Percentiles rank a stretch among this genome's conserved stretches.
Evolutionary conservation across 2,888 invertebrate genomes (phyloP).

Genomic region (Hypomecis punctinalis): DNA sequence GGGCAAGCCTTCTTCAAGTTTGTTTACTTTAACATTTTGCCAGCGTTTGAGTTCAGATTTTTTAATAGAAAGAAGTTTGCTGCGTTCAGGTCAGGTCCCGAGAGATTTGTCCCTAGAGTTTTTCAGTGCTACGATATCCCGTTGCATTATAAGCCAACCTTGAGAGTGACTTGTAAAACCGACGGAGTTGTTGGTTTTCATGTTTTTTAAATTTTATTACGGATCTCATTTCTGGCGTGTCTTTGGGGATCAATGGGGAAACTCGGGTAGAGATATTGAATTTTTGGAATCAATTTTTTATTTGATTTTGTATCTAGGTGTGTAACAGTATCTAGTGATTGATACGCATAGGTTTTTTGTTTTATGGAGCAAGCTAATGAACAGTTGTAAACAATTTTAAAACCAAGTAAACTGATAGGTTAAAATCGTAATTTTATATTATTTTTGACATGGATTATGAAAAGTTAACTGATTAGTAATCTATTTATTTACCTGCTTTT

Average conservation of each 20-base stretch:
- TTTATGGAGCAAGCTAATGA: too few relatives aligned
- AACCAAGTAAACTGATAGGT: too few relatives aligned
- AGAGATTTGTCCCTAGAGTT: constrained; percentile 23
- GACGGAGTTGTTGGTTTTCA: constrained; percentile 3
- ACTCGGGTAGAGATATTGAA: not conserved
- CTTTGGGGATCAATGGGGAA: constrained; percentile 8
- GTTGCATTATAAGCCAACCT: constrained; percentile 26
- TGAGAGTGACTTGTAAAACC: constrained; percentile 5
- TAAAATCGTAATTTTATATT: too few relatives aligned
- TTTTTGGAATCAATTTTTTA: not conserved
- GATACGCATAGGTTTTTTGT: too few relatives aligned
- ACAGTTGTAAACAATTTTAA: too few relatives aligned
- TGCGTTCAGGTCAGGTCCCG: constrained; percentile 25
- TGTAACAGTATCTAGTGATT: too few relatives aligned
- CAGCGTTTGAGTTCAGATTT: constrained; percentile 39
- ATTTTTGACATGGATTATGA: too few relatives aligned
- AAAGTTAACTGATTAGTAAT: too few relatives aligned
- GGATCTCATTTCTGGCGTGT: not conserved
- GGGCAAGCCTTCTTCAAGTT: constrained; percentile 32
- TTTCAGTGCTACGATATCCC: constrained; percentile 14
- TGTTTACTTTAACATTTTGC: constrained; percentile 42
- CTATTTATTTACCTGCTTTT: too few relatives aligned
- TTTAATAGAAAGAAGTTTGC: constrained; percentile 42
- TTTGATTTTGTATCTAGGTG: too few relatives aligned
- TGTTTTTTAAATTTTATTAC: constrained; percentile 5